A percentile compares a stretch with the other conserved stretches of the same genome.
phyloP scores from a whole-genome alignment of 1,140 invertebrate genomes.

The Lysiphlebus fabarum region DNA sequence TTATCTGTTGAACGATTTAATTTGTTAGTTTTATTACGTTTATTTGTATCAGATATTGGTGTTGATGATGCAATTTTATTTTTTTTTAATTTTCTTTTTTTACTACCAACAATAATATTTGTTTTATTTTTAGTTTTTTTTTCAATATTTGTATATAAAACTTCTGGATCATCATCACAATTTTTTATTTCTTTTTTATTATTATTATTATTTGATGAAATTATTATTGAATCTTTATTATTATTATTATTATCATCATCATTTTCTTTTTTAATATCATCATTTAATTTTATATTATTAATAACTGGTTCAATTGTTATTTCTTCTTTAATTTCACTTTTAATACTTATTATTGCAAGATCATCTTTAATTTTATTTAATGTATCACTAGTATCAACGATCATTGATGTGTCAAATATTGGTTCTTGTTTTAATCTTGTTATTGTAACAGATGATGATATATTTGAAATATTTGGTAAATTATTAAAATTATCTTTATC shows the following conservation, averaged over 20 bases:
- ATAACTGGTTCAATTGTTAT: background rate
- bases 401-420: slow-evolving; percentile 22
- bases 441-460: background rate
- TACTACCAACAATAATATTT: slow-evolving; percentile 4
- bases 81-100: slow-evolving; percentile 22
- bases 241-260: slow-evolving; percentile 1
- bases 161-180: slow-evolving; percentile 26
- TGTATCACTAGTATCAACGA: slow-evolving; percentile 28
- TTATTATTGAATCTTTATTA: background rate
- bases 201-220: background rate
- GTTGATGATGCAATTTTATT: background rate
- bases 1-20: background rate
- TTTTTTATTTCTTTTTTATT: slow-evolving; percentile 3
- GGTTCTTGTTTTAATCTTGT: slow-evolving; percentile 13
- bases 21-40: too few relatives aligned
- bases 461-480: slow-evolving; percentile 3
- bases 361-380: slow-evolving; percentile 31
- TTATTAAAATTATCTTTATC: background rate
- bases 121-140: slow-evolving; percentile 14
- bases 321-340: background rate
- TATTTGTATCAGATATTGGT: too few relatives aligned
- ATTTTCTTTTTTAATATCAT: background rate
- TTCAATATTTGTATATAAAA: slow-evolving; percentile 29
- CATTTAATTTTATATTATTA: too few relatives aligned
- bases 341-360: background rate